Evolutionary conservation across 2,113 vertebrate species (phyloP).

Genomic region (Tychaedon coryphoeus): DNA sequence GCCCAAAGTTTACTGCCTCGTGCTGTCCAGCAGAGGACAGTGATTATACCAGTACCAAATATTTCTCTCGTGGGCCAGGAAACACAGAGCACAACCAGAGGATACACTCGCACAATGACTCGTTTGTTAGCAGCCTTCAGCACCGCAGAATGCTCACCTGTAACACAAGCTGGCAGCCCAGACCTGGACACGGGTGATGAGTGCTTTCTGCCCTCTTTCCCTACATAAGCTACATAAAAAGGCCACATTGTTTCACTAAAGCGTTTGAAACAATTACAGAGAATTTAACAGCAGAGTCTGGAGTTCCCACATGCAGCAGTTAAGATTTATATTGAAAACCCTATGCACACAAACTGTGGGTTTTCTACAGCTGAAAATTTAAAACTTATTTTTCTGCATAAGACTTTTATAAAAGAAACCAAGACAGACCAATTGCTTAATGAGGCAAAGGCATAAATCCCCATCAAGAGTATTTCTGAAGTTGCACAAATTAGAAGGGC

Average conservation of each 20-base stretch:
- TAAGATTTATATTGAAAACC: background rate
- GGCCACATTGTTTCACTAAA: background rate
- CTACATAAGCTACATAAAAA: background rate
- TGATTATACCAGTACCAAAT: background rate
- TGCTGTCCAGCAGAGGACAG: background rate
- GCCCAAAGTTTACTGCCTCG: accelerated
- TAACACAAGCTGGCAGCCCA: background rate
- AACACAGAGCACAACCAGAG: background rate
- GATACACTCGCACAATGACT: background rate
- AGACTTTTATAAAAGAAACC: background rate
- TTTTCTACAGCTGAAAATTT: background rate
- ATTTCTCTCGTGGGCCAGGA: background rate
- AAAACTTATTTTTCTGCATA: background rate
- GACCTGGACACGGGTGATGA: background rate
- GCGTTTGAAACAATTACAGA: background rate
- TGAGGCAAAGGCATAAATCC: slow-evolving; percentile 3
- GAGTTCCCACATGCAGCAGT: accelerated
- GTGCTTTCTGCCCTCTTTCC: background rate
- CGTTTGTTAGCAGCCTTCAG: background rate
- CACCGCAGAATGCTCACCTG: background rate
- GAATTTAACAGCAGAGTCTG: accelerated
- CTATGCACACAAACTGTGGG: accelerated
- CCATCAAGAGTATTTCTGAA: background rate
- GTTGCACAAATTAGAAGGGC: slow-evolving; percentile 10
- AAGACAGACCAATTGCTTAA: background rate